phyloP scores from a whole-genome alignment of 2,797 vertebrate genomes.

The Hoplostethus mediterraneus region DNA sequence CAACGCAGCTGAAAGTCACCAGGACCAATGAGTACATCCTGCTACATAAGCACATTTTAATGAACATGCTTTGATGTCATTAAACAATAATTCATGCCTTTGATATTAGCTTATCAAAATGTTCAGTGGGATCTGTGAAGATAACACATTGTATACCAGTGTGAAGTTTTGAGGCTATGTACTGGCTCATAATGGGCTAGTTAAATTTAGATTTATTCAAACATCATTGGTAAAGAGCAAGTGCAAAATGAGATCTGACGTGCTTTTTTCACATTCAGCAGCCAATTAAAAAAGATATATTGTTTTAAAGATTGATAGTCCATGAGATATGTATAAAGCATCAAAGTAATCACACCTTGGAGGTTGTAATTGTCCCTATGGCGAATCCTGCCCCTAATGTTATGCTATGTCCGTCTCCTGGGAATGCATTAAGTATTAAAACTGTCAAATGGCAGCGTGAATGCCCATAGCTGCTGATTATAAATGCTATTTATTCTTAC shows the following conservation, averaged over 20 bases:
- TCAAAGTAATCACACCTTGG: constrained; percentile 59
- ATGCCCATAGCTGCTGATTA: constrained; percentile 74
- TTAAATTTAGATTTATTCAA: constrained; percentile 21
- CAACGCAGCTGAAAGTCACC: too few species aligned
- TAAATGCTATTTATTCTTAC: constrained; percentile 50
- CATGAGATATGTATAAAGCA: not conserved
- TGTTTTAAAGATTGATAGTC: not conserved
- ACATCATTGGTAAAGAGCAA: constrained; percentile 29
- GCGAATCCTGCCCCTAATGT: constrained; percentile 61
- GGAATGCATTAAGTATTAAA: constrained; percentile 68
- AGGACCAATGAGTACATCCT: not conserved
- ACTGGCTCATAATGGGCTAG: constrained; percentile 1
- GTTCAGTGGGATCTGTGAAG: constrained; percentile 22
- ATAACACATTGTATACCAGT: constrained; percentile 21
- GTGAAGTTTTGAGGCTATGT: not conserved
- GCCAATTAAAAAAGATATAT: constrained; percentile 12
- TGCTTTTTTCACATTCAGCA: constrained; percentile 24
- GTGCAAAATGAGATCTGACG: constrained; percentile 4
- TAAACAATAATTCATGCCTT: constrained; percentile 20
- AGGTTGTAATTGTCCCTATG: constrained; percentile 54
- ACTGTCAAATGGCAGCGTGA: constrained; percentile 68
- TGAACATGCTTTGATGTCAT: constrained; percentile 22
- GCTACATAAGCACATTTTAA: not conserved
- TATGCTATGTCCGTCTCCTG: constrained; percentile 58
- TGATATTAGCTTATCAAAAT: constrained; percentile 27